phyloP scores from a whole-genome alignment of 2,113 vertebrate species.

The Epinephelus cyanopodus region DNA sequence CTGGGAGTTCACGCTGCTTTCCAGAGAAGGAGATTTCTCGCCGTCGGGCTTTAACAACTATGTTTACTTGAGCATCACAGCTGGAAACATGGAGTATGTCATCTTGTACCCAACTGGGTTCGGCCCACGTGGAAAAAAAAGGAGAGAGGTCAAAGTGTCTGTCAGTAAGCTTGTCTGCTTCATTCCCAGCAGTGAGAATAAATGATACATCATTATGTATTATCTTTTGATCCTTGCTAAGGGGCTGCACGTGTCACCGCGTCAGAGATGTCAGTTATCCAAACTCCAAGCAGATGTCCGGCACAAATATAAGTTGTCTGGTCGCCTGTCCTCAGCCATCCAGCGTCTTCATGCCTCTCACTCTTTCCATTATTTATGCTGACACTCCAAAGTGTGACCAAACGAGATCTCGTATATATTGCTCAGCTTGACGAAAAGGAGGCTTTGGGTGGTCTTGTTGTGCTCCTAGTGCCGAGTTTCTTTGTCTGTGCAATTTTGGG shows the following conservation, averaged over 20 bases:
- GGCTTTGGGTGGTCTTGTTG: conserved; percentile 72
- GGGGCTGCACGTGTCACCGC: conserved; percentile 69
- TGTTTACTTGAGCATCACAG: conserved; percentile 60
- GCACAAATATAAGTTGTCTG: conserved; percentile 42
- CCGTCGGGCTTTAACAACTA: conserved; percentile 46
- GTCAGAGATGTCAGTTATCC: conserved; percentile 60
- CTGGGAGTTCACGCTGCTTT: conserved; percentile 59
- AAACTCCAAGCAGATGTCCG: conserved; percentile 77
- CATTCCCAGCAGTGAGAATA: conserved; percentile 42
- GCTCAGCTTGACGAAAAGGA: conserved; percentile 31
- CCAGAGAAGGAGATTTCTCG: conserved; percentile 46
- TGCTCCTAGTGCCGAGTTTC: conserved; percentile 45
- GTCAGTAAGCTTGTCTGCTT: conserved; percentile 63
- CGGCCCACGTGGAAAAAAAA: background rate
- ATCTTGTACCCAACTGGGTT: conserved; percentile 48
- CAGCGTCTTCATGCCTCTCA: conserved; percentile 30
- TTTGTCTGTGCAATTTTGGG: conserved; percentile 57
- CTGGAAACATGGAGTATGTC: conserved; percentile 53
- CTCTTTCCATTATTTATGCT: conserved; percentile 57
- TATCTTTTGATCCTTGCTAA: conserved; percentile 61
- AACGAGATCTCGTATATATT: conserved; percentile 49
- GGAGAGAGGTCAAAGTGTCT: conserved; percentile 51
- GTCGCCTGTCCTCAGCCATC: conserved; percentile 49
- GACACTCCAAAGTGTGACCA: conserved; percentile 65
- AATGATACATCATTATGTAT: conserved; percentile 56